phyloP scores from a whole-genome alignment of 2,888 invertebrate species.

The Dynastes maya region DNA sequence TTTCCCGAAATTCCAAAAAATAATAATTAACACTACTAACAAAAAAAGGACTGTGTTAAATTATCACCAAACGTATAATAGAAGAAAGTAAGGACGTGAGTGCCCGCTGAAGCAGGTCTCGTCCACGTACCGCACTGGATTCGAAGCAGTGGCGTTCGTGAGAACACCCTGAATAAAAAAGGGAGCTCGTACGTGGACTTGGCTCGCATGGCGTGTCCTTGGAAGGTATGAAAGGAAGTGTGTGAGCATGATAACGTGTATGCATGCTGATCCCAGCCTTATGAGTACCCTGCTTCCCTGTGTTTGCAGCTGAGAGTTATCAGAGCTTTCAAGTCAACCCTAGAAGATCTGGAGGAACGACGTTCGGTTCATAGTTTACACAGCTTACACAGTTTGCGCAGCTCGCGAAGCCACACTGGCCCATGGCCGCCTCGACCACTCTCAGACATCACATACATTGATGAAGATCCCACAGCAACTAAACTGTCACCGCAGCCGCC shows the following conservation, averaged over 20 bases:
- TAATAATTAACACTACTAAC: conserved; percentile 18
- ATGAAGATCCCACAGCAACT: conserved; percentile 69
- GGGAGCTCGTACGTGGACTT: conserved; percentile 51
- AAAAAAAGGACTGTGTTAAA: conserved; percentile 53
- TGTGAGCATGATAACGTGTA: conserved; percentile 59
- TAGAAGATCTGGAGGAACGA: conserved; percentile 99
- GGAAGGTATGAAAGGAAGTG: conserved; percentile 49
- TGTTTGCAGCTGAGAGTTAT: conserved; percentile 99
- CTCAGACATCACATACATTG: conserved; percentile 85
- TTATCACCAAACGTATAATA: conserved; percentile 58
- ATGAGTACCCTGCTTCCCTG: conserved; percentile 73
- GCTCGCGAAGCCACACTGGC: conserved; percentile 83
- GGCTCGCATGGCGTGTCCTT: conserved; percentile 50
- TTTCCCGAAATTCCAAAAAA: neutral
- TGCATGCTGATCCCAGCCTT: conserved; percentile 69
- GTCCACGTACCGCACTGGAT: conserved; percentile 50
- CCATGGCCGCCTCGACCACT: conserved; percentile 78
- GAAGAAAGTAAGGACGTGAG: conserved; percentile 54
- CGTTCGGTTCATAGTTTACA: conserved; percentile 98
- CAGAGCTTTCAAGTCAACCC: conserved; percentile 99
- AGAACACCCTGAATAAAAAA: neutral
- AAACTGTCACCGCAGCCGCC: conserved; percentile 67
- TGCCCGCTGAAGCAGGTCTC: conserved; percentile 56
- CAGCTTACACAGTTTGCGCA: conserved; percentile 90
- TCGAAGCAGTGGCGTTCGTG: conserved; percentile 9